Conservation (phyloP, 1,140 invertebrate genomes). For the Zaprionus tsacasi region DNA sequence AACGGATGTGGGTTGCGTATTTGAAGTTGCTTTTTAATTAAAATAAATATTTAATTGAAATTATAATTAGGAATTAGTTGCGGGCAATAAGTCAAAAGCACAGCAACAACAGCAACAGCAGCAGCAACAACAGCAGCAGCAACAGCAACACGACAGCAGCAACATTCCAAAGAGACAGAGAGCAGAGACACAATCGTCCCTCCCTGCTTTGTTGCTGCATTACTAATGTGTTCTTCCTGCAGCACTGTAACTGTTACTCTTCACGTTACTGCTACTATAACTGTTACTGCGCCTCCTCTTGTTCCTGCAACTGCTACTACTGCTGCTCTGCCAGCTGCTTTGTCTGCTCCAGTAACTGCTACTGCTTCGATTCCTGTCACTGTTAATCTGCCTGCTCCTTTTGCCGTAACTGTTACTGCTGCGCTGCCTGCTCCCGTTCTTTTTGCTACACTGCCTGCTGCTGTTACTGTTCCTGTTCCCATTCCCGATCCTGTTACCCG, state of each 20-base stretch:
- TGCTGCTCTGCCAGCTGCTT: too few relatives aligned
- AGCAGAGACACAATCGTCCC: conserved; percentile 8
- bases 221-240: conserved; percentile 16
- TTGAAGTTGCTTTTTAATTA: conserved; percentile 81
- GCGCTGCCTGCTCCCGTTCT: too few relatives aligned
- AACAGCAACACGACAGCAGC: background rate
- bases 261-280: too few relatives aligned
- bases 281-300: too few relatives aligned
- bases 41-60: conserved; percentile 82
- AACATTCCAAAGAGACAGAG: conserved; percentile 9
- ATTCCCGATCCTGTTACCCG: too few relatives aligned
- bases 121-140: background rate
- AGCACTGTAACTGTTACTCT: background rate
- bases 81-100: conserved; percentile 60
- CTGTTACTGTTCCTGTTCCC: too few relatives aligned
- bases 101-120: background rate
- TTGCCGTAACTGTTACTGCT: too few relatives aligned
- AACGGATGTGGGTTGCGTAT: conserved; percentile 58
- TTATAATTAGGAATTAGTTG: conserved; percentile 79
- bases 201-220: conserved; percentile 23
- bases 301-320: too few relatives aligned
- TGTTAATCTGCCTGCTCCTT: too few relatives aligned
- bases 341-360: too few relatives aligned
- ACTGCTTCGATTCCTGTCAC: too few relatives aligned
- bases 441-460: too few relatives aligned